Evolutionary conservation across 2,797 vertebrate genomes (phyloP).

Genomic region (Semaprochilodus insignis): DNA sequence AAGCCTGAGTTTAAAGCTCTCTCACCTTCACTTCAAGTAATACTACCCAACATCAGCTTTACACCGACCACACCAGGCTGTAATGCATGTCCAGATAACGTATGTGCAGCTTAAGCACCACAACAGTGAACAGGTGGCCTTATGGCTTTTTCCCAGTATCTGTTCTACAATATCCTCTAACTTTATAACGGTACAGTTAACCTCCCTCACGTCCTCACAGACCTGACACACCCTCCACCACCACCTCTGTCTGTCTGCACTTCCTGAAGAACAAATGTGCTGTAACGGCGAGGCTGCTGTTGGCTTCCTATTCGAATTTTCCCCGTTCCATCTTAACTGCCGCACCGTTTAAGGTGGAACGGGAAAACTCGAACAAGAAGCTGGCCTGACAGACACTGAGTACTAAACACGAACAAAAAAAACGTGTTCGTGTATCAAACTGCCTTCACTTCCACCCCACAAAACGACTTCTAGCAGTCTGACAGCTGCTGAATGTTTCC

Average conservation of each 20-base stretch:
- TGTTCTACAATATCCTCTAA: background rate
- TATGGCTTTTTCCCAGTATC: background rate
- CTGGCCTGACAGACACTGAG: too few relatives aligned
- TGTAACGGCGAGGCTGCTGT: background rate
- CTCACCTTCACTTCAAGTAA: too few relatives aligned
- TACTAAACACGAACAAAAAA: background rate
- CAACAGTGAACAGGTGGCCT: too few relatives aligned
- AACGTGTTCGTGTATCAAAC: background rate
- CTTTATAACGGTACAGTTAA: background rate
- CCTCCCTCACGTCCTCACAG: background rate
- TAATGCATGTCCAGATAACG: too few relatives aligned
- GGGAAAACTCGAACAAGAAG: too few relatives aligned
- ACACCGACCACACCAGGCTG: too few relatives aligned
- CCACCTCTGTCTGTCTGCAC: background rate
- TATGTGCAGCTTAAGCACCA: too few relatives aligned
- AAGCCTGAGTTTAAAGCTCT: too few relatives aligned
- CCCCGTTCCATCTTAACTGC: too few relatives aligned
- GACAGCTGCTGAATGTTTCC: background rate
- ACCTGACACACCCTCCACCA: conserved; percentile 1
- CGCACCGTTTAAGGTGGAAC: too few relatives aligned
- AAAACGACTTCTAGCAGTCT: background rate
- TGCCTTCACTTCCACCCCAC: background rate
- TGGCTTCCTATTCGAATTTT: too few relatives aligned
- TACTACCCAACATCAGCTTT: too few relatives aligned
- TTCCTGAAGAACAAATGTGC: conserved; percentile 1